Base-by-base conservation (phyloP, 2,888 invertebrate species). In the Agrotis ipsilon region DNA sequence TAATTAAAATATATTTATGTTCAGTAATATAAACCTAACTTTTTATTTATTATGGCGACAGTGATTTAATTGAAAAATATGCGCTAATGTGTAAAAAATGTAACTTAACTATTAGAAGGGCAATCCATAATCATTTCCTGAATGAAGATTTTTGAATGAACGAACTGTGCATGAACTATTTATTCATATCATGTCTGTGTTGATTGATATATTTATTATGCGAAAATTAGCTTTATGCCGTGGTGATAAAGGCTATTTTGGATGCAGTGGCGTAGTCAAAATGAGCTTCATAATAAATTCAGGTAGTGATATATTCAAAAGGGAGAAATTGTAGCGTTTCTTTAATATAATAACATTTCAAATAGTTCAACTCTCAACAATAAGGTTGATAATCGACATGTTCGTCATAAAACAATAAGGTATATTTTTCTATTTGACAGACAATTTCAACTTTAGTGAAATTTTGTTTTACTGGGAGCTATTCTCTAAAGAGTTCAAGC, bases 161-260 rank as follows among this genome's bases (percentile, higher is more conserved):
- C 70, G 71, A 59, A 70, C 13, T 49, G 43, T 45, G 39, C 39
- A 39, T 11, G 18, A 57, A 21, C 24, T 71, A 73, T 68, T 57
- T 61, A 71, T 51, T 74, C 51, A 58, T 61, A 78, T 71, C 57
- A 57, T 46, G 27, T 61, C 18, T 78, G 46, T 3, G 24, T 21
- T 72, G 39, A 55, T 55, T 49, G 43, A 27, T 77, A 27, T 77
- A 69, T 54, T 69, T 59, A 68, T 39, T 32, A 48, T 49, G 27
- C 14, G 55, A 55, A 32, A 55, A n/a, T n/a, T 21, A 21, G 16
- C 32, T 32, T 55, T 32, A 55, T 72, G 46, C 16, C 18, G 39
- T 32, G 13, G 3, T 43, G 2, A 18, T 43, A 16, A n/a, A 24
- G 5, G 14, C 9, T 55, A 72, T 21, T 49, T 49, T 27, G 14